Percentiles rank a stretch among this genome's conserved stretches.
Evolutionary conservation across 2,888 invertebrate species (phyloP).

Genomic region (Suillia variegata): DNA sequence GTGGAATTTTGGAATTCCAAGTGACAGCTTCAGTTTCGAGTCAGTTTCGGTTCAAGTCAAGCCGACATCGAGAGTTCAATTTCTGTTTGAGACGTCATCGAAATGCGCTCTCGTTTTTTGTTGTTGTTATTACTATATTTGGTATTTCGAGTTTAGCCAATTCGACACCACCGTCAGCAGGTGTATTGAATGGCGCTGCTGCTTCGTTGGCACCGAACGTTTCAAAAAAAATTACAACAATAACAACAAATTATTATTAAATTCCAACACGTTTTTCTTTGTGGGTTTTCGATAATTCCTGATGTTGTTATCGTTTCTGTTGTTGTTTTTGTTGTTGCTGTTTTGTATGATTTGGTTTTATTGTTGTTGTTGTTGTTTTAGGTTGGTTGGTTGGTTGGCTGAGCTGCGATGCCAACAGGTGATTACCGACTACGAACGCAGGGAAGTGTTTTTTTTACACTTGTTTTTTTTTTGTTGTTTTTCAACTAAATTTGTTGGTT

Average conservation of each 20-base stretch:
- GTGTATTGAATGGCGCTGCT: constrained; percentile 10
- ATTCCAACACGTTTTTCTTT: constrained; percentile 43
- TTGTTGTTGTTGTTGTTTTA: constrained; percentile 15
- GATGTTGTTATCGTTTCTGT: constrained; percentile 18
- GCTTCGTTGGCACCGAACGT: neutral
- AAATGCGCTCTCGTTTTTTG: too few relatives aligned
- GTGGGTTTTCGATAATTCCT: constrained; percentile 26
- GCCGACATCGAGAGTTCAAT: too few relatives aligned
- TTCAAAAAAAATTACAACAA: neutral
- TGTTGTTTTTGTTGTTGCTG: constrained; percentile 19
- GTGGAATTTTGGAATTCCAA: neutral
- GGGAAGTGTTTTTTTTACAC: neutral
- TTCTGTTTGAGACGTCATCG: constrained; percentile 23
- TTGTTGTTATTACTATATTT: too few relatives aligned
- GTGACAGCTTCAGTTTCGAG: too few relatives aligned
- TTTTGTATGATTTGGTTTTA: too few relatives aligned
- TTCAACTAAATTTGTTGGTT: neutral
- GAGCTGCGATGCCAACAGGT: too few relatives aligned
- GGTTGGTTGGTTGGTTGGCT: too few relatives aligned
- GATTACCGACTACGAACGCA: too few relatives aligned
- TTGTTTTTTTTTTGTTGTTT: constrained; percentile 22
- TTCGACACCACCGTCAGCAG: neutral
- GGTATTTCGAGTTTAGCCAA: neutral
- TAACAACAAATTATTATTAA: constrained; percentile 32
- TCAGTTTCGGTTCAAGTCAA: too few relatives aligned